Conservation (phyloP, 2,888 invertebrate genomes). For the Leistus spinibarbis region DNA sequence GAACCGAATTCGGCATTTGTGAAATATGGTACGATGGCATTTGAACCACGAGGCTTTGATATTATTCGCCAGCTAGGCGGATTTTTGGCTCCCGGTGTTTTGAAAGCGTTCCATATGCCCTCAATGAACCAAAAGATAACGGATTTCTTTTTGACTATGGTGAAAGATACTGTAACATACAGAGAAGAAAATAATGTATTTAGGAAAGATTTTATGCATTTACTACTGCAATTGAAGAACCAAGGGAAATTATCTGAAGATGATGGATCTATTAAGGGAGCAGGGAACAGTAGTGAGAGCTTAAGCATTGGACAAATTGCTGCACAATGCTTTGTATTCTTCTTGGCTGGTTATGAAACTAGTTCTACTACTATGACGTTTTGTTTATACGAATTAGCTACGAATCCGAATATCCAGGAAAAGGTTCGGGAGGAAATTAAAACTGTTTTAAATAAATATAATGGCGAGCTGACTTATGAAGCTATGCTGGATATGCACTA, state of each 20-base stretch:
- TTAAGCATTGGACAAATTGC: slow-evolving; percentile 57
- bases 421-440: slow-evolving; percentile 57
- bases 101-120: slow-evolving; percentile 42
- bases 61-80: slow-evolving; percentile 30
- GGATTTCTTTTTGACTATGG: slow-evolving; percentile 57
- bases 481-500: slow-evolving; percentile 58
- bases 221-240: slow-evolving; percentile 51
- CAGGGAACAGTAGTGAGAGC: slow-evolving; percentile 39
- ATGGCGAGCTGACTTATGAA: slow-evolving; percentile 58
- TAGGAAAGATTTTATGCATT: slow-evolving; percentile 63
- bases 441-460: slow-evolving; percentile 51
- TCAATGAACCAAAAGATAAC: slow-evolving; percentile 44
- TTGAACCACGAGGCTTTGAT: slow-evolving; percentile 28
- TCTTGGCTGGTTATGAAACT: slow-evolving; percentile 61
- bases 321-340: slow-evolving; percentile 62
- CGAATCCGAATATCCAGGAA: slow-evolving; percentile 57
- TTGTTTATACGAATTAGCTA: slow-evolving; percentile 59
- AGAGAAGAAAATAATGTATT: slow-evolving; percentile 57
- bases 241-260: slow-evolving; percentile 37
- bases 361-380: slow-evolving; percentile 57
- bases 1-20: slow-evolving; percentile 61
- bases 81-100: slow-evolving; percentile 42
- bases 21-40: slow-evolving; percentile 41
- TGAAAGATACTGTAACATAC: slow-evolving; percentile 56
- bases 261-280: slow-evolving; percentile 38